phyloP scores from a whole-genome alignment of 2,113 vertebrate species.

The Elgaria multicarinata region DNA sequence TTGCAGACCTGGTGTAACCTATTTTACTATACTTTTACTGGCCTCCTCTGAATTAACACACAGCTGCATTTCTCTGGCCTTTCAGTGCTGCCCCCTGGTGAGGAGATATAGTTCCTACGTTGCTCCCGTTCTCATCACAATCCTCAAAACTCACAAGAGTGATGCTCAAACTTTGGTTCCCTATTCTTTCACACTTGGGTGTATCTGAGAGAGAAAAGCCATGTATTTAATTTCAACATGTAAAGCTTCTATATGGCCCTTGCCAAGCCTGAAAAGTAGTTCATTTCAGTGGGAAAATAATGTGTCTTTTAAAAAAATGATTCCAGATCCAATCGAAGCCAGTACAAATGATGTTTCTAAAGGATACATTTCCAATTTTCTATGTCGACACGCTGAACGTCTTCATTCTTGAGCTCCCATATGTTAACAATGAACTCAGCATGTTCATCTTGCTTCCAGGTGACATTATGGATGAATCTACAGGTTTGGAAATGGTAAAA shows the following conservation, averaged over 20 bases:
- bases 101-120: not conserved
- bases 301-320: not conserved
- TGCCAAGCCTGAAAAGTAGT: not conserved
- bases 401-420: slow-evolving; percentile 84
- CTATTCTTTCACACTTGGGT: not conserved
- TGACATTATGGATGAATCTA: slow-evolving; percentile 70
- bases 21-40: not conserved
- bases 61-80: not conserved
- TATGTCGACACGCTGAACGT: slow-evolving; percentile 69
- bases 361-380: slow-evolving; percentile 65
- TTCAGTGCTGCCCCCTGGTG: not conserved
- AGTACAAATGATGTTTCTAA: slow-evolving; percentile 86
- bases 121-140: not conserved
- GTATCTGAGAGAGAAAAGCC: not conserved
- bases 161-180: not conserved
- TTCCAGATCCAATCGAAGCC: slow-evolving; percentile 78
- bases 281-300: not conserved
- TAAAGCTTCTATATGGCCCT: not conserved
- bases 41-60: not conserved
- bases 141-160: not conserved
- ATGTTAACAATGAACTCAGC: slow-evolving; percentile 83
- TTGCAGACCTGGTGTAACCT: not conserved
- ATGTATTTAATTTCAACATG: not conserved
- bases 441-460: slow-evolving; percentile 85
- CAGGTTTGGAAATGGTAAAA: slow-evolving; percentile 85